Percentiles rank a stretch among this genome's conserved stretches.
phyloP scores from a whole-genome alignment of 2,113 vertebrate genomes.

The Protobothrops mucrosquamatus region DNA sequence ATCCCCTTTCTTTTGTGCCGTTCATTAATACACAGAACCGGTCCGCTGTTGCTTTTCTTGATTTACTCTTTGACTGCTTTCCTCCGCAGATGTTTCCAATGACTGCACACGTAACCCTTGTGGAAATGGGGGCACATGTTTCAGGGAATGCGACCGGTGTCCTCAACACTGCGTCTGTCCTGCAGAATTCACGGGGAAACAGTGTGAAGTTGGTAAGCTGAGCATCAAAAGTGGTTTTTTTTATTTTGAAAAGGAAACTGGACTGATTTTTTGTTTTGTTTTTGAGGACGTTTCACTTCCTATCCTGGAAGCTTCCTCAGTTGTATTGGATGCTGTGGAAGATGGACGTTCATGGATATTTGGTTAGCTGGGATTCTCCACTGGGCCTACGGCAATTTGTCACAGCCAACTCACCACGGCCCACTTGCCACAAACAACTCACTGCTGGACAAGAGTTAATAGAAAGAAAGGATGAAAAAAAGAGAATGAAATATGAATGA shows the following conservation, averaged over 20 bases:
- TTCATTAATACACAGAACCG: fast-evolving
- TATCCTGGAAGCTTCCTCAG: background rate
- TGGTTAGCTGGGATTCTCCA: background rate
- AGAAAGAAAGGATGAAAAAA: too few relatives aligned
- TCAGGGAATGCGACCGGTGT: background rate
- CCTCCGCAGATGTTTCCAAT: conserved; percentile 32
- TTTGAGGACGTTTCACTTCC: background rate
- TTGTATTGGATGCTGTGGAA: background rate
- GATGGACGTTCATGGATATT: background rate
- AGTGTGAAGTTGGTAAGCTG: conserved; percentile 80
- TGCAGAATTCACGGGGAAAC: conserved; percentile 70
- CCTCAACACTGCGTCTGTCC: conserved; percentile 80
- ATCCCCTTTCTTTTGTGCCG: background rate
- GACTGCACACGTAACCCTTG: conserved; percentile 76
- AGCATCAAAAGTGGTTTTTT: background rate
- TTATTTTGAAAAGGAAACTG: background rate
- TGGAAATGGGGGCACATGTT: conserved; percentile 80
- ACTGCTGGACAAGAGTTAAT: too few relatives aligned
- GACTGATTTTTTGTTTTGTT: background rate
- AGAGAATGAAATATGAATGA: too few relatives aligned
- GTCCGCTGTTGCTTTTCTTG: background rate
- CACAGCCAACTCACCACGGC: background rate
- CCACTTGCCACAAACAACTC: too few relatives aligned
- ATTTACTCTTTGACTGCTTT: background rate
- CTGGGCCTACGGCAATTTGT: background rate